These are phyloP conservation scores for Melipona beecheii DNA, from an alignment of 2,888 invertebrate genomes.

Conservation along the genomic window DNA sequence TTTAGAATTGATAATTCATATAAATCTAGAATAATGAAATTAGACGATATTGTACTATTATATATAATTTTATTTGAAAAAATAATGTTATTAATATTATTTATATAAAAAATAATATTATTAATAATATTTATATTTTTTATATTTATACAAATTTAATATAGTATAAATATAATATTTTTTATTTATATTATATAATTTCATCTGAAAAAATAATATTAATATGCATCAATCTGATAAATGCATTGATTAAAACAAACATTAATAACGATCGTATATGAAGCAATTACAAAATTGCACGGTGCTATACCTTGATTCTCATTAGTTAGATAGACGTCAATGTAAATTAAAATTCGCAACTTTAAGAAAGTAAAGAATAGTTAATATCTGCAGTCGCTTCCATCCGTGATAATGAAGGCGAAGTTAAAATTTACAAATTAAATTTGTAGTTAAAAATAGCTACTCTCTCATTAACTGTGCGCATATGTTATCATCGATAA, in stretches of 20 bases:
- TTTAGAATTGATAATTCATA: no score
- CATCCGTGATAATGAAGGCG: background rate
- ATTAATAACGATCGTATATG: background rate
- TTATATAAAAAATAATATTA: no score
- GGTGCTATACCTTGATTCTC: background rate
- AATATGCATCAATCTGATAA: background rate
- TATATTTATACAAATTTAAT: no score
- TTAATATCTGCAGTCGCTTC: background rate
- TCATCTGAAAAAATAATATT: no score
- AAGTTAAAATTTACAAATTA: slow-evolving; percentile 6
- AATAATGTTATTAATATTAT: no score
- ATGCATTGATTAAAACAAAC: background rate
- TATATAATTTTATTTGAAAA: no score
- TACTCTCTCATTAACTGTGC: background rate
- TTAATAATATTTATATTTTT: no score
- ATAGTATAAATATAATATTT: no score
- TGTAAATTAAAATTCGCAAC: background rate
- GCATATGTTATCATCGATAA: background rate
- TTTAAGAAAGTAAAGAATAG: background rate
- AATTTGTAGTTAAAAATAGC: background rate
- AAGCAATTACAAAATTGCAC: slow-evolving; percentile 8
- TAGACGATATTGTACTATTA: no score
- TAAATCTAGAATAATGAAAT: no score
- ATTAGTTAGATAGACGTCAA: background rate
- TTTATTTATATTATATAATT: no score